phyloP scores from a whole-genome alignment of 1,140 invertebrate species.

The Trissolcus basalis region DNA sequence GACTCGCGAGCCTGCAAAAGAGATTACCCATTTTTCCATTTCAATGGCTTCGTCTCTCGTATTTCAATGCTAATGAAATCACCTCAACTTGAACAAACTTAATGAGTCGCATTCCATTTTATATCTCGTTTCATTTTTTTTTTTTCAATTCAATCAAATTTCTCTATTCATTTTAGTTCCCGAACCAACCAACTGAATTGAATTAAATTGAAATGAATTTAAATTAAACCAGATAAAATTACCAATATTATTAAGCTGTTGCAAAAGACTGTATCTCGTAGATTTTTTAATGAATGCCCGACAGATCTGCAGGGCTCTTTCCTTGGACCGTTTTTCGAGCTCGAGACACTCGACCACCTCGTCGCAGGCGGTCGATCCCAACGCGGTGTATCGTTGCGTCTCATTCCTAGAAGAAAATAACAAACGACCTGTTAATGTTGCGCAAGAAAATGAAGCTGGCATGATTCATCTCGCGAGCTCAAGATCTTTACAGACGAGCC shows the following conservation, averaged over 20 bases:
- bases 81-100: background rate
- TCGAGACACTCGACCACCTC: conserved; percentile 79
- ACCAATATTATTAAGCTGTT: conserved; percentile 87
- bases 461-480: background rate
- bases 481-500: too few species aligned
- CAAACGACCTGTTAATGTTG: background rate
- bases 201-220: too few species aligned
- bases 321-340: conserved; percentile 80
- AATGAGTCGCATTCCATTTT: background rate
- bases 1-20: conserved; percentile 81
- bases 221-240: conserved; percentile 13
- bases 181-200: too few species aligned
- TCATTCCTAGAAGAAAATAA: conserved; percentile 71
- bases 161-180: too few species aligned
- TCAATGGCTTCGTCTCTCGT: conserved; percentile 4
- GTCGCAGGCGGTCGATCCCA: conserved; percentile 77
- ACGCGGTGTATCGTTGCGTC: conserved; percentile 82
- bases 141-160: background rate
- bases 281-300: conserved; percentile 81
- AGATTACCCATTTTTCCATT: background rate
- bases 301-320: conserved; percentile 80
- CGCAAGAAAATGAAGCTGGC: background rate
- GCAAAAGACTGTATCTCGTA: conserved; percentile 84
- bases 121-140: too few species aligned
- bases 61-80: conserved; percentile 4